These are phyloP conservation scores for Synergus laeviventris DNA, from an alignment of 2,888 invertebrate genomes.

Conservation along the genomic window DNA sequence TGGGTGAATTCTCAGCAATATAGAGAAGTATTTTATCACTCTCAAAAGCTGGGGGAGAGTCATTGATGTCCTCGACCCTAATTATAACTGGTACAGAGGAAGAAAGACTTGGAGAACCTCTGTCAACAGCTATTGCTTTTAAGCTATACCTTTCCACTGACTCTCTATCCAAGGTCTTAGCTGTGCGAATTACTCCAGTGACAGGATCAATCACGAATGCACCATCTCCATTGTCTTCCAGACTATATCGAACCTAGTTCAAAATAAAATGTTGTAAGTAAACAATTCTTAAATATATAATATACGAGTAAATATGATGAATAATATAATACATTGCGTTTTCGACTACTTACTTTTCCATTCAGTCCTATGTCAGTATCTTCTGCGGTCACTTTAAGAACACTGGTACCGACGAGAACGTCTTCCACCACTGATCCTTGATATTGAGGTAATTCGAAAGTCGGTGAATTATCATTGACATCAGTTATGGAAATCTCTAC, in stretches of 20 bases:
- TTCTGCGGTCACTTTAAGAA: constrained; percentile 87
- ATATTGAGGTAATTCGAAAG: constrained; percentile 89
- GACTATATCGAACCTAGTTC: constrained; percentile 80
- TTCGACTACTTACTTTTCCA: constrained; percentile 81
- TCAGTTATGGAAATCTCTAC: constrained; percentile 97
- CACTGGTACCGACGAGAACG: constrained; percentile 89
- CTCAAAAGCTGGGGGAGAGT: constrained; percentile 93
- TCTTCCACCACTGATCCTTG: constrained; percentile 91
- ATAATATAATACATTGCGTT: neutral
- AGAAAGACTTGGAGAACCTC: constrained; percentile 88
- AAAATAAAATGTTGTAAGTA: neutral
- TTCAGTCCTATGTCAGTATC: constrained; percentile 93
- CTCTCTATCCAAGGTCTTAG: constrained; percentile 93
- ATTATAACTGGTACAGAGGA: constrained; percentile 85
- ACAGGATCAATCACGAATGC: constrained; percentile 95
- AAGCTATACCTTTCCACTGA: constrained; percentile 90
- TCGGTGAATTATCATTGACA: constrained; percentile 96
- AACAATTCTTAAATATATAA: neutral
- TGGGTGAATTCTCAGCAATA: constrained; percentile 96
- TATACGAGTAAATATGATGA: neutral
- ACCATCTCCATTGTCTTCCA: constrained; percentile 89
- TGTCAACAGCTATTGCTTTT: constrained; percentile 92
- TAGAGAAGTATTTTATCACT: constrained; percentile 92
- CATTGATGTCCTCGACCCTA: constrained; percentile 91
- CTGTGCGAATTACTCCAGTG: constrained; percentile 93